Conservation (phyloP, 2,888 invertebrate species). For the Epirrhoe alternata region DNA sequence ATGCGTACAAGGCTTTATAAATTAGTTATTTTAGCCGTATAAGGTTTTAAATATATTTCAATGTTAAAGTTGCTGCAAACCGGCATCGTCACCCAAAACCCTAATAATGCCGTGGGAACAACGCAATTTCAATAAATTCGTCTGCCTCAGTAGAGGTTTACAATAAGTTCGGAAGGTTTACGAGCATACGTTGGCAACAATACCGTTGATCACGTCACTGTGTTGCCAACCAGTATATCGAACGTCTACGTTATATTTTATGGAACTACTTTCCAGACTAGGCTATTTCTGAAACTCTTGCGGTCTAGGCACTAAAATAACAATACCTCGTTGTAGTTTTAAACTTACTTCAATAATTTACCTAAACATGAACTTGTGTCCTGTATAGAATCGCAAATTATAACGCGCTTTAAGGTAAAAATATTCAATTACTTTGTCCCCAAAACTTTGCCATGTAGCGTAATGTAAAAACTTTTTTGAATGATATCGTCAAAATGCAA, state of each 20-base stretch:
- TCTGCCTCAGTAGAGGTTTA: slow-evolving; percentile 37
- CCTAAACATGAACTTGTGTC: too few relatives aligned
- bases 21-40: background rate
- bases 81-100: slow-evolving; percentile 4
- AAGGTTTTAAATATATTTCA: background rate
- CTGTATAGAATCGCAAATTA: slow-evolving; percentile 29
- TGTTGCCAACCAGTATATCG: slow-evolving; percentile 30
- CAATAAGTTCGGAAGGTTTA: slow-evolving; percentile 43
- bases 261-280: slow-evolving; percentile 52
- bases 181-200: slow-evolving; percentile 42
- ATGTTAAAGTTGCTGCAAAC: slow-evolving; percentile 7
- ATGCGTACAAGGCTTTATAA: too few relatives aligned
- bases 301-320: slow-evolving; percentile 66
- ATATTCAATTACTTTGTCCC: slow-evolving; percentile 54
- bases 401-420: slow-evolving; percentile 47
- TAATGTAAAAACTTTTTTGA: slow-evolving; percentile 70
- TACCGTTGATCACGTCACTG: slow-evolving; percentile 42
- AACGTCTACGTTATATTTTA: slow-evolving; percentile 47
- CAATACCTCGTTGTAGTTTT: slow-evolving; percentile 51
- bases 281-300: slow-evolving; percentile 69
- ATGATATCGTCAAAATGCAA: slow-evolving; percentile 70
- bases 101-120: slow-evolving; percentile 29
- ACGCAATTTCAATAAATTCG: slow-evolving; percentile 32
- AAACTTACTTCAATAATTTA: background rate
- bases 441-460: slow-evolving; percentile 60